These are phyloP conservation scores for Percopsis transmontana DNA, from an alignment of 2,113 vertebrate genomes.

Conservation along the genomic window DNA sequence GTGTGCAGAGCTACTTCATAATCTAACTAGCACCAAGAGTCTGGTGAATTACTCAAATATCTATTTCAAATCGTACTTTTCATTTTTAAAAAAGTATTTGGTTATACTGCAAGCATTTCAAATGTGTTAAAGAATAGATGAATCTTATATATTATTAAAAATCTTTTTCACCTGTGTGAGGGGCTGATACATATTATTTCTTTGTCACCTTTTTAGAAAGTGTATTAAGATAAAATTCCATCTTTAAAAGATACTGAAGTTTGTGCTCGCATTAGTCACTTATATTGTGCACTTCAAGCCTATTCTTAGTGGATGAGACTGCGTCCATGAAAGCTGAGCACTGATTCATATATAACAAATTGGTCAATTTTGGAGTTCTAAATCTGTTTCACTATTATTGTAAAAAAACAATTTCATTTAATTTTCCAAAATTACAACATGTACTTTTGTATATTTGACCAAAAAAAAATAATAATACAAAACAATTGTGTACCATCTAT, in stretches of 20 bases:
- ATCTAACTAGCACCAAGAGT: conserved; percentile 55
- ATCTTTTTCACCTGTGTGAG: conserved; percentile 51
- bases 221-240: conserved; percentile 16
- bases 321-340: conserved; percentile 13
- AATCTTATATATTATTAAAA: conserved; percentile 64
- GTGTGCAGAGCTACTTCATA: conserved; percentile 50
- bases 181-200: conserved; percentile 24
- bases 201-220: conserved; percentile 24
- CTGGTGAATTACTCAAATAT: conserved; percentile 50
- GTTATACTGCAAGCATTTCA: conserved; percentile 59
- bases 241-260: conserved; percentile 24
- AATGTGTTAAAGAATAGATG: conserved; percentile 70
- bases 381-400: too few species aligned
- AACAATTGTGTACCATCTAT: neutral
- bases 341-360: neutral
- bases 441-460: neutral
- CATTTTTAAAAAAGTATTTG: conserved; percentile 61
- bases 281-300: conserved; percentile 26
- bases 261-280: conserved; percentile 17
- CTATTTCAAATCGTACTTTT: conserved; percentile 64
- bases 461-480: neutral
- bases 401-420: neutral
- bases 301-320: conserved; percentile 22
- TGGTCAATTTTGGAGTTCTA: too few species aligned
- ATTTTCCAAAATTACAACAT: neutral